phyloP scores from a whole-genome alignment of 2,888 invertebrate species.

The Nymphalis urticae region DNA sequence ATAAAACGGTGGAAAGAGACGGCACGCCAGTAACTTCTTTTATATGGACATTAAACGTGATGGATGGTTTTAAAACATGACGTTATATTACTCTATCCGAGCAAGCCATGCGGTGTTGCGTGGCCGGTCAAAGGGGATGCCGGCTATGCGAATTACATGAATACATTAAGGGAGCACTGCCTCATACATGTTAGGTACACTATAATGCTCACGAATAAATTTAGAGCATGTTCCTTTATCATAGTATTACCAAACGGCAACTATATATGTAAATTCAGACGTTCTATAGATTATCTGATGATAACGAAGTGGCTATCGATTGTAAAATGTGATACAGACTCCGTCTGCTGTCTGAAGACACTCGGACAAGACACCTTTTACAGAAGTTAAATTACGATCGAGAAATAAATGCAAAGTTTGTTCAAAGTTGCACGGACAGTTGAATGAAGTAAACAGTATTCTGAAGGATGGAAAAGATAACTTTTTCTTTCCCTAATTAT shows the following conservation, averaged over 20 bases:
- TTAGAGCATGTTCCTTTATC: slow-evolving; percentile 76
- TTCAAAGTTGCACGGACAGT: slow-evolving; percentile 46
- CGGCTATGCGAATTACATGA: slow-evolving; percentile 81
- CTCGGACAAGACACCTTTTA: slow-evolving; percentile 39
- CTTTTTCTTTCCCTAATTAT: slow-evolving; percentile 73
- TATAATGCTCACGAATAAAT: slow-evolving; percentile 80
- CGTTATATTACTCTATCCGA: slow-evolving; percentile 79
- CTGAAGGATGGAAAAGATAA: slow-evolving; percentile 52
- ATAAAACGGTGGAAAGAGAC: slow-evolving; percentile 53
- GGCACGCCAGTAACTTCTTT: slow-evolving; percentile 70
- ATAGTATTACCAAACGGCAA: slow-evolving; percentile 63
- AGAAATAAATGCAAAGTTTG: slow-evolving; percentile 51
- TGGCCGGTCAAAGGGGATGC: slow-evolving; percentile 81
- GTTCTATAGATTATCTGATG: slow-evolving; percentile 57
- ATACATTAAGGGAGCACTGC: slow-evolving; percentile 79
- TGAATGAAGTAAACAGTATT: slow-evolving; percentile 36
- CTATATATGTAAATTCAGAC: slow-evolving; percentile 70
- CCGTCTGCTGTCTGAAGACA: slow-evolving; percentile 41
- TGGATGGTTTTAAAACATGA: slow-evolving; percentile 81
- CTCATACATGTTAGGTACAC: slow-evolving; percentile 73
- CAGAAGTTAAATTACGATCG: slow-evolving; percentile 41
- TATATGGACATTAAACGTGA: slow-evolving; percentile 79
- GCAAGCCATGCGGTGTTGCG: slow-evolving; percentile 77
- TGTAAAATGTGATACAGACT: slow-evolving; percentile 38
- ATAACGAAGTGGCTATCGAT: slow-evolving; percentile 46